Percentiles rank a stretch among this genome's conserved stretches.
phyloP scores from a whole-genome alignment of 1,140 invertebrate species.

The Trachymyrmex septentrionalis region DNA sequence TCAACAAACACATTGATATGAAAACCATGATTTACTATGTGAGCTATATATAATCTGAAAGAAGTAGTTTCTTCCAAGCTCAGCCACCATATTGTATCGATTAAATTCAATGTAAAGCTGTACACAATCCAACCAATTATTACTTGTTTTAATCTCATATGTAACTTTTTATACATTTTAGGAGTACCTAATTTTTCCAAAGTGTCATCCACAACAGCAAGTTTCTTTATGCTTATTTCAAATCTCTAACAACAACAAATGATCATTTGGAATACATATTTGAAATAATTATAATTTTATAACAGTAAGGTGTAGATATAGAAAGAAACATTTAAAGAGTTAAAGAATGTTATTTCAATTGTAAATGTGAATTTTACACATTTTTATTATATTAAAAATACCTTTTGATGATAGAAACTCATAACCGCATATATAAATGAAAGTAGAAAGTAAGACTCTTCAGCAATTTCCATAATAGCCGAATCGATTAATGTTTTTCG shows the following conservation, averaged over 20 bases:
- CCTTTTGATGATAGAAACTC: slow-evolving; percentile 3
- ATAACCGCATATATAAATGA: background rate
- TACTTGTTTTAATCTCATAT: background rate
- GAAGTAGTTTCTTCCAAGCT: background rate
- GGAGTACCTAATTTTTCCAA: slow-evolving; percentile 10
- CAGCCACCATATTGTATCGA: background rate
- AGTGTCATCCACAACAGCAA: slow-evolving; percentile 23
- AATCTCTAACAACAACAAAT: slow-evolving; percentile 1
- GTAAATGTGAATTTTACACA: background rate
- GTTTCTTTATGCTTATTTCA: background rate
- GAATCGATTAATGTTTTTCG: background rate
- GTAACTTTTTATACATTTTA: slow-evolving; percentile 13
- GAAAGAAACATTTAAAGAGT: background rate
- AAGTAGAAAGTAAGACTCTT: background rate
- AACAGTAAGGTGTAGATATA: background rate
- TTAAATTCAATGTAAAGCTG: background rate
- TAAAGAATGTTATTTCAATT: background rate
- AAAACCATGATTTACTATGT: background rate
- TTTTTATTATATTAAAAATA: slow-evolving; percentile 2
- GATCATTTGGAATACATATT: background rate
- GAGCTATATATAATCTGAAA: background rate
- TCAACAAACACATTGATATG: background rate
- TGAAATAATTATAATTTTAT: background rate
- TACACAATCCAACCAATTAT: background rate
- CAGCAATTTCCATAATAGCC: background rate